Conservation (phyloP, 2,113 vertebrate genomes). For the Nothoprocta perdicaria region DNA sequence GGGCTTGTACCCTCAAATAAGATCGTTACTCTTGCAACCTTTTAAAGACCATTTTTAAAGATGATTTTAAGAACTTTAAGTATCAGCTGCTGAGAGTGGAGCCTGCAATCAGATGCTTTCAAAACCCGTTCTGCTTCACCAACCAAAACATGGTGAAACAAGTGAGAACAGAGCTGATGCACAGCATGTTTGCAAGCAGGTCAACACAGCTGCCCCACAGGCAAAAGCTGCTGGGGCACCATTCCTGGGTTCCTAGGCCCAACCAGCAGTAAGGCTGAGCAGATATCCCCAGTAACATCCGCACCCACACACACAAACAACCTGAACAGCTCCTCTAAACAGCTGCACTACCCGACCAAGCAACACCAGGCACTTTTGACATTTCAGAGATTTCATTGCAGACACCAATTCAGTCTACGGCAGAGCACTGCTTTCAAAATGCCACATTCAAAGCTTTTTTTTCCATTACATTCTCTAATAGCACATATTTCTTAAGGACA, state of each 20-base stretch:
- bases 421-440: not conserved
- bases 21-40: not conserved
- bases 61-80: not conserved
- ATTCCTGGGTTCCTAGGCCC: too few species aligned
- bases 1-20: not conserved
- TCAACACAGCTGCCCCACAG: too few species aligned
- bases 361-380: not conserved
- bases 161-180: not conserved
- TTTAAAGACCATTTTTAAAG: slow-evolving; percentile 2
- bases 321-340: too few species aligned
- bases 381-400: not conserved
- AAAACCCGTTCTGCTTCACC: not conserved
- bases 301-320: too few species aligned
- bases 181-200: too few species aligned
- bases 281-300: not conserved
- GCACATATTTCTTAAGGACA: not conserved
- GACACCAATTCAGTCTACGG: not conserved
- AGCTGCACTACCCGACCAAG: not conserved
- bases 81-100: not conserved
- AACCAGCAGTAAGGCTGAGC: not conserved
- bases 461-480: not conserved
- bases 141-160: not conserved
- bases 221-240: too few species aligned
- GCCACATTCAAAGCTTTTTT: not conserved
- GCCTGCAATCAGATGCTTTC: not conserved